phyloP scores from a whole-genome alignment of 2,888 invertebrate species.

The Pocota personata region DNA sequence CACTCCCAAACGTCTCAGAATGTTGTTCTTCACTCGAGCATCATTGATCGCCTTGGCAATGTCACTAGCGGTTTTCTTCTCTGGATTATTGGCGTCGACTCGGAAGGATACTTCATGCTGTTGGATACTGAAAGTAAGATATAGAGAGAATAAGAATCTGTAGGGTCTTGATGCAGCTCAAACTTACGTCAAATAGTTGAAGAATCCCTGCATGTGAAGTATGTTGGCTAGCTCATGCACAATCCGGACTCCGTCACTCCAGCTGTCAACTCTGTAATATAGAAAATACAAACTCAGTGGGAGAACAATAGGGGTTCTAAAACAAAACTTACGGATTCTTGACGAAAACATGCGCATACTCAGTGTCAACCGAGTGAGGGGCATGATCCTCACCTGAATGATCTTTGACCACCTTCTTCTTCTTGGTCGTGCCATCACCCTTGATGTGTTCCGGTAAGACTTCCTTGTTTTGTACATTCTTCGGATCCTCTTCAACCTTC shows the following conservation, averaged over 20 bases:
- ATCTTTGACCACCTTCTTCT: conserved; percentile 80
- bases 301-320: too few species aligned
- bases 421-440: conserved; percentile 79
- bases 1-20: conserved; percentile 87
- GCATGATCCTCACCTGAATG: conserved; percentile 84
- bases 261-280: conserved; percentile 85
- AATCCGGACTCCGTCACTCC: conserved; percentile 90
- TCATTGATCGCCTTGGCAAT: conserved; percentile 82
- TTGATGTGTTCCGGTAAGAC: conserved; percentile 81
- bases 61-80: conserved; percentile 82
- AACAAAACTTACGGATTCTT: conserved; percentile 86
- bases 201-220: conserved; percentile 84
- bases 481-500: conserved; percentile 59
- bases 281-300: not conserved
- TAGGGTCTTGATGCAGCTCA: not conserved
- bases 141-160: not conserved
- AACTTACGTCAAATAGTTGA: conserved; percentile 81
- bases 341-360: conserved; percentile 91
- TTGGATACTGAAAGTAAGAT: conserved; percentile 84
- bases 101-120: conserved; percentile 87
- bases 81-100: conserved; percentile 82
- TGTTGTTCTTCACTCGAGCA: conserved; percentile 86
- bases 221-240: conserved; percentile 88
- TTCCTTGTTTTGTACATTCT: conserved; percentile 79
- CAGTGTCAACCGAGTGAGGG: conserved; percentile 88